Conservation (phyloP, 2,797 vertebrate species). For the Crotalus adamanteus region DNA sequence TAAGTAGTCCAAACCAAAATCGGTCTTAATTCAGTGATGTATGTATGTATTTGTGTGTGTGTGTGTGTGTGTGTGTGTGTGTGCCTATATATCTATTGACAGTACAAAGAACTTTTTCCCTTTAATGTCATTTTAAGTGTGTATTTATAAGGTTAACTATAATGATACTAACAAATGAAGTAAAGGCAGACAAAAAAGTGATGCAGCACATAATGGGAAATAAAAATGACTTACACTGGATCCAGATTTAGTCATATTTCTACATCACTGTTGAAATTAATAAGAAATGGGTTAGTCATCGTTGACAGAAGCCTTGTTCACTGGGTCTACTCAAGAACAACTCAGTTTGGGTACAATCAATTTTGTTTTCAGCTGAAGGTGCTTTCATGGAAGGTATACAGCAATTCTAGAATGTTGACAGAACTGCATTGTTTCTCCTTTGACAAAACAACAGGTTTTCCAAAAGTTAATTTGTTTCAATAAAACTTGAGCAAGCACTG, state of each 20-base stretch:
- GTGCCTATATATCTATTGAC: background rate
- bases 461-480: background rate
- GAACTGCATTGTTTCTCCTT: background rate
- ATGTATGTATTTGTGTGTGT: too few relatives aligned
- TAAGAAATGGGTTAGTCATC: background rate
- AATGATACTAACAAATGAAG: background rate
- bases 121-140: background rate
- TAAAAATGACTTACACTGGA: background rate
- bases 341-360: background rate
- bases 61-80: background rate
- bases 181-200: background rate
- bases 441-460: background rate
- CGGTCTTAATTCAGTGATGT: background rate
- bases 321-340: background rate
- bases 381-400: background rate
- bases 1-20: constrained; percentile 6
- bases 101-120: background rate
- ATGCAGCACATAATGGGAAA: background rate
- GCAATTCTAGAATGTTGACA: background rate
- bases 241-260: background rate
- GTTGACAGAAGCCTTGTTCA: background rate
- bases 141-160: background rate
- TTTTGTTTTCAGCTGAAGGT: background rate
- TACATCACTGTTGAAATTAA: background rate
- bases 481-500: background rate